Evolutionary conservation across 2,888 invertebrate genomes (phyloP), one percentile per base, ranked within the genome.

Genomic region (Yponomeuta cagnagella): DNA sequence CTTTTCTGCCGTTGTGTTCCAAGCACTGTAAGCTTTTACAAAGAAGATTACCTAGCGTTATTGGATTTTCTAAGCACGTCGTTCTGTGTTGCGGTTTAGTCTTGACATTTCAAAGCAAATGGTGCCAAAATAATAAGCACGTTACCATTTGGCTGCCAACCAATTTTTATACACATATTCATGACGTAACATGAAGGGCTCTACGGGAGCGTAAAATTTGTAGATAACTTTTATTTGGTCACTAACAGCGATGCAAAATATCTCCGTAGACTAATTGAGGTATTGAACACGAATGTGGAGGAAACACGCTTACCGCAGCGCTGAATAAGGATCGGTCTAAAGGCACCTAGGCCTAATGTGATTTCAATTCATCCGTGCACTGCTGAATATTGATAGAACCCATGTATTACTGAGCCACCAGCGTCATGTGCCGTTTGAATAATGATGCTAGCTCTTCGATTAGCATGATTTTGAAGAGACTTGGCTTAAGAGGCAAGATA

Each of bases 251-350:
- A 68, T 37, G 68, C 68, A 68, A 48, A 48, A 68, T 43, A 15
- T 23, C 48, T 43, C 68, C 68, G n/a, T 67, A 23, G 43, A 48
- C n/a, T 68, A 68, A 68, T 68, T 68, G 48, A n/a, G 68, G 68
- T 48, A 10, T 43, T 48, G 65, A 64, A 65, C 12, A 30, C 10
- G 64, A 30, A 31, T 12, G 65, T 31, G 12, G 10, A 31, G 31
- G 65, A 65, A 65, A 65, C 15, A 12, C 52, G 52, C 30, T 30
- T 65, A n/a, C 31, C 30, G 65, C 31, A 63, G 33, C 8, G 31
- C 31, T 31, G 65, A 65, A 33, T 12, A 31, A 64, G 8, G 33
- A 33, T 30, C 65, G 30, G 10, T 65, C 65, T 12, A 33, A 30
- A 65, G 65, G 30, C 31, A 58, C 52, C 52, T 58, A 33, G 30